Evolutionary conservation across 2,888 invertebrate genomes (phyloP).

Genomic region (Leptopilina myrica): DNA sequence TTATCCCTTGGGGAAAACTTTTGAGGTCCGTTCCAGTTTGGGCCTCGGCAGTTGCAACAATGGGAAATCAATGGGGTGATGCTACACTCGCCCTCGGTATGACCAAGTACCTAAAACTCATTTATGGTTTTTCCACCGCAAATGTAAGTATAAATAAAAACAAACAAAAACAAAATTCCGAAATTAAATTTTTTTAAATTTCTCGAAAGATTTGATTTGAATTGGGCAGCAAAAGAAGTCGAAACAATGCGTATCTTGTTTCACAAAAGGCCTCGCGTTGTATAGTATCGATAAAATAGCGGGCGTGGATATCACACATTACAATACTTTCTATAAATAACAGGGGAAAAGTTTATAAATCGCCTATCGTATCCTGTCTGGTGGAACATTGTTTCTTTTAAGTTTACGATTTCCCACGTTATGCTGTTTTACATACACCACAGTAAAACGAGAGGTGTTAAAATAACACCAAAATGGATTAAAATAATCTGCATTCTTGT

Average conservation of each 20-base stretch:
- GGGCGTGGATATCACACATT: conserved; percentile 7
- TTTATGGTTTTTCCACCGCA: conserved; percentile 80
- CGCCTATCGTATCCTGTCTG: conserved; percentile 16
- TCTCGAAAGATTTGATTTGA: too few species aligned
- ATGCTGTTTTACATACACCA: not conserved
- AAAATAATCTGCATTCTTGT: too few species aligned
- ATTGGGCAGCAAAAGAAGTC: not conserved
- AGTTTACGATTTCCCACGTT: conserved; percentile 31
- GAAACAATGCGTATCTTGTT: conserved; percentile 19
- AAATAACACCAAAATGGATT: too few species aligned
- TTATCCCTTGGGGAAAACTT: conserved; percentile 79
- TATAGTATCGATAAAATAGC: not conserved
- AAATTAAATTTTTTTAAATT: too few species aligned
- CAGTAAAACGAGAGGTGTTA: too few species aligned
- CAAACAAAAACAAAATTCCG: not conserved
- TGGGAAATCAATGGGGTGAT: conserved; percentile 81
- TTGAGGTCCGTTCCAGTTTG: conserved; percentile 80
- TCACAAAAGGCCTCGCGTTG: not conserved
- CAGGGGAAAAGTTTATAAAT: not conserved
- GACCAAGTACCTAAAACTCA: conserved; percentile 80
- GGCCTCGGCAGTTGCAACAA: conserved; percentile 80
- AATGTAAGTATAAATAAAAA: conserved; percentile 74
- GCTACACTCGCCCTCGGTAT: conserved; percentile 80
- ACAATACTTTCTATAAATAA: conserved; percentile 1
- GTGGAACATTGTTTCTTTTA: conserved; percentile 18